Evolutionary conservation across 2,113 vertebrate genomes (phyloP), one percentile per base, ranked within the genome.

Genomic region (Micronycteris hirsuta): DNA sequence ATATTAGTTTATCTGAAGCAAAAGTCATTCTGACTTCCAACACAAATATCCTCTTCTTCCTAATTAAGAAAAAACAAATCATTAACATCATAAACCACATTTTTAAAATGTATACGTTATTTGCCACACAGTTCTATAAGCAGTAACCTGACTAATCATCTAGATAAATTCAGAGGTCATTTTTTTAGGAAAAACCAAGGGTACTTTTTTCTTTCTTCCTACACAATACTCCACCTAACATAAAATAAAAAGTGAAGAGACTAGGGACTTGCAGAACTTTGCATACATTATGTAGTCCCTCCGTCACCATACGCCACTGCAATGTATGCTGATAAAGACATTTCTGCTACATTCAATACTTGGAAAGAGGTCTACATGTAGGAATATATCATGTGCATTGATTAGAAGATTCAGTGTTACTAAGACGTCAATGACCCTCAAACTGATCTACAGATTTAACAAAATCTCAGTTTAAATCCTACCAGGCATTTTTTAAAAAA

Each of bases 21-120:
- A 22, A 61, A 89, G 33, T 86, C 22, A 43, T 58, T 88, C 83
- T 77, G 58, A 89, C 43, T 97, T 85, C 76, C 43, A 80, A 93
- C 74, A 61, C 52, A 36, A 85, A 73, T 38, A 13, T 24, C 43
- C 16, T 77, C 47, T 68, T 88, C 22, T 87, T 96, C 36, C 19
- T 87, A 95, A 92, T 93, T 76, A 87, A 92, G 63, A 28, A 86
- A 86, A 65, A 65, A 95, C 41, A 84, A 86, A 28, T 41, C n/a
- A 95, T 3, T 43, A 19, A 74, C 71, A 52, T 28, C n/a, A 81
- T 45, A 70, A 91, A 89, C n/a, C 12, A 76, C 13, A 41, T 68
- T 86, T 82, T 70, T 52, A 71, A 0, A 81, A 56, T 33, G 43
- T 45, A 17, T 52, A 1, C 2, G 7, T 54, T 89, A 26, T 73